Evolutionary conservation across 2,113 vertebrate genomes (phyloP).

Genomic region (Acinonyx jubatus): DNA sequence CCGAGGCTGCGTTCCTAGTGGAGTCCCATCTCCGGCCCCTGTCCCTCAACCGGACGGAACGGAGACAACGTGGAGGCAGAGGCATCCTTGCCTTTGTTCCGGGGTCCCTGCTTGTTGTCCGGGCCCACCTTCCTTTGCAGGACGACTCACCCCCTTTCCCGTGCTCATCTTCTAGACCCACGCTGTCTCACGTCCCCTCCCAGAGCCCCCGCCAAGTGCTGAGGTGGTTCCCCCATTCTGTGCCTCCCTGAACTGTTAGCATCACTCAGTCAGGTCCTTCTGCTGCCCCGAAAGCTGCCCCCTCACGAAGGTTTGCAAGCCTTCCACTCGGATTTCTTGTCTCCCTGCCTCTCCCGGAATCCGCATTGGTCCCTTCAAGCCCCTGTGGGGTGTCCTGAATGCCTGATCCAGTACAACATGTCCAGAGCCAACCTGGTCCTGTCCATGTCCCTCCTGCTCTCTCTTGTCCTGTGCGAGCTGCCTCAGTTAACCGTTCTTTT

Average conservation of each 20-base stretch:
- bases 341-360: background rate
- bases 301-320: background rate
- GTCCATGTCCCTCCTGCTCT: background rate
- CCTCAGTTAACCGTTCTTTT: fast-evolving
- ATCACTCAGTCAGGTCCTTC: background rate
- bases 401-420: fast-evolving
- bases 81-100: no score
- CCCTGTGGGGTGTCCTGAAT: fast-evolving
- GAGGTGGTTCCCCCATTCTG: fast-evolving
- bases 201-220: background rate
- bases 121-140: fast-evolving
- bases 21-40: no score
- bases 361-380: fast-evolving
- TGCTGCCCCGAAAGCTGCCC: background rate
- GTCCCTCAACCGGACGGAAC: no score
- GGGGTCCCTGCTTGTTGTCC: no score
- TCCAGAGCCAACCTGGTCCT: background rate
- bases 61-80: no score
- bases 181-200: background rate
- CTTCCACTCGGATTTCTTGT: background rate
- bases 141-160: background rate
- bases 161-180: background rate
- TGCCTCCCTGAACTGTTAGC: background rate
- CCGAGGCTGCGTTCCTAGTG: no score
- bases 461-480: fast-evolving